Base-by-base conservation (phyloP, 2,888 invertebrate species). In the Drosophila mayaguana region DNA sequence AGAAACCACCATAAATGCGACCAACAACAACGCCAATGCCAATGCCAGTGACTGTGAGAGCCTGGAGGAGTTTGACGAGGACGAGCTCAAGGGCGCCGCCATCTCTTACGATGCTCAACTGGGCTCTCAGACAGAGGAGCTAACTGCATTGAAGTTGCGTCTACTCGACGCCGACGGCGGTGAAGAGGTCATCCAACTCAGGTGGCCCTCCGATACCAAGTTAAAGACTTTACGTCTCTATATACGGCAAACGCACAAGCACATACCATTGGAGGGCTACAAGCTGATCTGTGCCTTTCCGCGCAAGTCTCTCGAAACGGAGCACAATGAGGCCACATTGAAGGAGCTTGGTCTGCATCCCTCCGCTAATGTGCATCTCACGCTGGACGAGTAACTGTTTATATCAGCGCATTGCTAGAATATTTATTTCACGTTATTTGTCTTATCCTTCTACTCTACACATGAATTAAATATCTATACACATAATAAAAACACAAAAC, bases 241-340 rank as follows among this genome's bases (percentile, higher is more conserved):
- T 75, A 91, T 93, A 25, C 73, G 75, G 2, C 91, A 91, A 72
- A 81, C 81, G 75, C 91, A 91, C 82, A 91, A 90, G 71, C 91
- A 92, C 67, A 89, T 92, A 79, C 91, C 91, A 28, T 85, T 88
- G 63, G 83, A 86, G 45, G 90, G 91, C 43, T 93, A 92, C 64
- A 93, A 93, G 81, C 75, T 93, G 22, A 92, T 93, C 53, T 91
- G 91, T 68, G 91, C 93, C 62, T 93, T 91, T 79, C 93, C 93
- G 55, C 90, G 92, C 40, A 91, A 92, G 77, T 87, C 91, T 34
- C 82, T 93, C 1, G 92, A 92, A 50, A 69, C 86, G 38, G 91
- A 91, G 66, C 89, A 91, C 61, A 88, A 90, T 55, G 71, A 78
- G n/a, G 72, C 75, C 60, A 90, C 92, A 3, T 81, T 93, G 22